These are phyloP conservation scores for Boloria selene DNA, from an alignment of 2,888 invertebrate genomes.

Conservation along the genomic window DNA sequence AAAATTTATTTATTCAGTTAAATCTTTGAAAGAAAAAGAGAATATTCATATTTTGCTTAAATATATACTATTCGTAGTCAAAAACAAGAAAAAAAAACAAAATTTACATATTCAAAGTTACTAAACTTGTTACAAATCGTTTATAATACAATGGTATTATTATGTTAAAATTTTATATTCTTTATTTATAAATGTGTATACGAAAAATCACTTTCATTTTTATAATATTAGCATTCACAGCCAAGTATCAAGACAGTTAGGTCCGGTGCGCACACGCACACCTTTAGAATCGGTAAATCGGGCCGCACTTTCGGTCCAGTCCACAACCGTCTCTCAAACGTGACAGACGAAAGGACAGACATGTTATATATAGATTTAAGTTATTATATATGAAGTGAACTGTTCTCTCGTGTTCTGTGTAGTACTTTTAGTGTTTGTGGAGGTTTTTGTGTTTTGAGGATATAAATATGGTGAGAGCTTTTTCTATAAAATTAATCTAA, in stretches of 20 bases:
- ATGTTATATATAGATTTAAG: slow-evolving; percentile 48
- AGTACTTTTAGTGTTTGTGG: slow-evolving; percentile 53
- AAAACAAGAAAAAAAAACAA: too few relatives aligned
- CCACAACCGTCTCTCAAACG: slow-evolving; percentile 71
- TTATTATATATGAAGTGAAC: slow-evolving; percentile 41
- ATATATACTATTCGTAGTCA: too few relatives aligned
- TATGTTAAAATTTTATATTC: background rate
- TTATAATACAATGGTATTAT: background rate
- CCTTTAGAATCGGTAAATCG: slow-evolving; percentile 65
- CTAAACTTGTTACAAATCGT: too few relatives aligned
- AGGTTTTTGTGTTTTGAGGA: slow-evolving; percentile 51
- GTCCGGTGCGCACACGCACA: slow-evolving; percentile 66
- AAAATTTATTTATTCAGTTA: background rate
- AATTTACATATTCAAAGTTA: too few relatives aligned
- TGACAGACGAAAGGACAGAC: slow-evolving; percentile 72
- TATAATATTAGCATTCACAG: slow-evolving; percentile 67
- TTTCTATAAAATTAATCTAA: slow-evolving; percentile 27
- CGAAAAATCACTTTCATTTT: slow-evolving; percentile 68
- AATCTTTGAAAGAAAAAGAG: too few relatives aligned
- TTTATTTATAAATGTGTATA: slow-evolving; percentile 10
- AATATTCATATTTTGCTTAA: too few relatives aligned
- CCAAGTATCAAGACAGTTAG: slow-evolving; percentile 75
- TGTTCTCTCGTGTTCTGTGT: slow-evolving; percentile 46
- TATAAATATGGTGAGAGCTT: slow-evolving; percentile 71
- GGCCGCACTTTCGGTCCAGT: slow-evolving; percentile 69